These are phyloP conservation scores for Botrylloides violaceus DNA, from an alignment of 23 tunicate species.

Conservation along the genomic window DNA sequence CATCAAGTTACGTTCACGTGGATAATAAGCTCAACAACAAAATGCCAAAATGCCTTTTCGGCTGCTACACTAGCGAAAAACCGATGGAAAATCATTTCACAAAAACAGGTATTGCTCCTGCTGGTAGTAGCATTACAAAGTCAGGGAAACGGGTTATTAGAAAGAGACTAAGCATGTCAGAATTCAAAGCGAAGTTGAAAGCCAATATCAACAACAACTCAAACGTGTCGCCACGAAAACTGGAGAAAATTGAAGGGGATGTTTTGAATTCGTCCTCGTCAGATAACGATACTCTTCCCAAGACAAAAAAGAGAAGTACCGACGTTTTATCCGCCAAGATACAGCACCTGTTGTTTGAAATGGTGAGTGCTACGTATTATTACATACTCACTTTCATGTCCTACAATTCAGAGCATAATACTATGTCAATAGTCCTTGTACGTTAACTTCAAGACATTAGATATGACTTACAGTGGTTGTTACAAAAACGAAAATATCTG, in stretches of 20 bases:
- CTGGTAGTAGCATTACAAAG: conserved; percentile 22
- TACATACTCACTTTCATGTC: too few relatives aligned
- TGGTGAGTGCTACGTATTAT: conserved; percentile 40
- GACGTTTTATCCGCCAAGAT: conserved; percentile 46
- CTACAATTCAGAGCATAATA: too few relatives aligned
- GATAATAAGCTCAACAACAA: conserved; percentile 25
- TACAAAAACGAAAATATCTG: too few relatives aligned
- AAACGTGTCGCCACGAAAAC: not conserved
- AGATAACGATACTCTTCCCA: conserved; percentile 3
- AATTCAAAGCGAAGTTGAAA: conserved; percentile 7
- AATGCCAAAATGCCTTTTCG: conserved; percentile 41
- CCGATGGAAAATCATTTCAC: conserved; percentile 16
- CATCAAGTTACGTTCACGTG: conserved; percentile 27
- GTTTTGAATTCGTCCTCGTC: conserved; percentile 3
- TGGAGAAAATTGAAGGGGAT: not conserved
- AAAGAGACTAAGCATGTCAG: conserved; percentile 13
- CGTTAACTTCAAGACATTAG: too few relatives aligned
- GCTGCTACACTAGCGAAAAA: conserved; percentile 4
- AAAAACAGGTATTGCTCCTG: not conserved
- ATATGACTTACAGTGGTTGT: too few relatives aligned
- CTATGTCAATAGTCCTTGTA: too few relatives aligned
- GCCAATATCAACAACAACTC: conserved; percentile 16
- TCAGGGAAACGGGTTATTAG: conserved; percentile 15
- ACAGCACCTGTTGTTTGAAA: conserved; percentile 47
- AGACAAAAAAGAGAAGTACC: conserved; percentile 22